A percentile compares a stretch with the other conserved stretches of the same genome.
Conservation (phyloP, 2,888 invertebrate species). For the Pandemis heparana region DNA sequence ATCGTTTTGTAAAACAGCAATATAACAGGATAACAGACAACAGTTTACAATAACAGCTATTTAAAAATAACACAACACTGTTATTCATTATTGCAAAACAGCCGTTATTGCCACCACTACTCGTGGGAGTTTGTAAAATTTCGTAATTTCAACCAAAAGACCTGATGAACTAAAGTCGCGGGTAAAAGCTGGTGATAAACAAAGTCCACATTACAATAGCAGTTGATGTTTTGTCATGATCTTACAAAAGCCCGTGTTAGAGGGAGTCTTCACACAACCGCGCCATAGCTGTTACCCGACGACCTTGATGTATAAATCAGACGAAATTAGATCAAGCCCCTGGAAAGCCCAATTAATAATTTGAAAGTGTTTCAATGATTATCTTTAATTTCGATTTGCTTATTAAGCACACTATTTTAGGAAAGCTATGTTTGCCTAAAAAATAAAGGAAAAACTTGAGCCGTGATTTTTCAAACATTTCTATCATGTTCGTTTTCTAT, state of each 20-base stretch:
- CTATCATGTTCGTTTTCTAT: no score
- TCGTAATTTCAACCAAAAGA: no score
- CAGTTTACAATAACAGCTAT: no score
- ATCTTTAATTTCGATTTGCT: background rate
- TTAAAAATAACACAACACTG: no score
- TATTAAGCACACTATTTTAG: background rate
- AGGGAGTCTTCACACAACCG: background rate
- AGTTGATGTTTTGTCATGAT: background rate
- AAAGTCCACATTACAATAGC: background rate
- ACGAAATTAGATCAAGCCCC: slow-evolving; percentile 21
- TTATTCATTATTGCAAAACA: no score
- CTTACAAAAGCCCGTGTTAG: background rate
- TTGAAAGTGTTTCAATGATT: background rate
- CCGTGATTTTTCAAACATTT: no score
- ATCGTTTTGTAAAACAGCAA: no score
- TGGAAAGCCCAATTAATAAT: slow-evolving; percentile 24
- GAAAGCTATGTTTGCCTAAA: background rate
- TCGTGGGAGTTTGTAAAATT: no score
- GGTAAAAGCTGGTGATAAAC: background rate
- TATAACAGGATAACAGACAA: no score
- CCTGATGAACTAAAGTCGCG: no score
- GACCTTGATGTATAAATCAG: slow-evolving; percentile 1
- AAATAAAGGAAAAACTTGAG: background rate
- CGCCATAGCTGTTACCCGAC: background rate
- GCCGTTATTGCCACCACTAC: no score